Conservation (phyloP, 2,888 invertebrate species). For the Ariolimax columbianus region DNA sequence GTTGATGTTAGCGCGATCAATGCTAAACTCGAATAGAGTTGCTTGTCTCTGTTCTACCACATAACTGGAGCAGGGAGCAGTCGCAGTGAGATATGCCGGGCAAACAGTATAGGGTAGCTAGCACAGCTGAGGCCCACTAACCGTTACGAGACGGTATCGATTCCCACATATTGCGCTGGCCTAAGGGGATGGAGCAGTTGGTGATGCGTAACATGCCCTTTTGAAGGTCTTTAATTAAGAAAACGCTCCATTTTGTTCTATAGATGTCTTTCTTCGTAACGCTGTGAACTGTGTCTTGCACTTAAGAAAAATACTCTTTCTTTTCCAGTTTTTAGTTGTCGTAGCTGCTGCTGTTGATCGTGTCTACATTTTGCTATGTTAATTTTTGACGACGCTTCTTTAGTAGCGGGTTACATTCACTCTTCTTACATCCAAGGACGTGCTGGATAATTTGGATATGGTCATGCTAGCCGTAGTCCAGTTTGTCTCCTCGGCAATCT, state of each 20-base stretch:
- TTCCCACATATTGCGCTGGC: constrained; percentile 8
- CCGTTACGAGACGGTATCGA: constrained; percentile 28
- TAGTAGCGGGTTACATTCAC: no score
- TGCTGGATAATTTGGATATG: no score
- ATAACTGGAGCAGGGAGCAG: neutral
- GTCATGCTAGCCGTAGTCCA: no score
- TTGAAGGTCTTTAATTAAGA: constrained; percentile 15
- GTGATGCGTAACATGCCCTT: neutral
- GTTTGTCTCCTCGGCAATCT: no score
- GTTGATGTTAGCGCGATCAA: neutral
- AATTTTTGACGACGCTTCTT: no score
- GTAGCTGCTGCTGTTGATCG: no score
- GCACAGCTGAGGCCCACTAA: constrained; percentile 32
- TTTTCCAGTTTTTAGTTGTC: no score
- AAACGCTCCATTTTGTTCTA: neutral
- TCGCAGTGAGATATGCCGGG: constrained; percentile 27
- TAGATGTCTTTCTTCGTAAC: neutral
- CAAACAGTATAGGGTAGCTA: constrained; percentile 22
- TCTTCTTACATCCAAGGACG: no score
- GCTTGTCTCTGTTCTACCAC: neutral
- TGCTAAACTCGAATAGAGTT: neutral
- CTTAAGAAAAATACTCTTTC: neutral
- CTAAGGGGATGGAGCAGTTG: constrained; percentile 30
- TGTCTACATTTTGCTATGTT: no score
- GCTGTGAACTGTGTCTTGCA: neutral